A percentile compares a stretch with the other conserved stretches of the same genome.
phyloP scores from a whole-genome alignment of 2,113 vertebrate genomes.

The Antechinus flavipes region DNA sequence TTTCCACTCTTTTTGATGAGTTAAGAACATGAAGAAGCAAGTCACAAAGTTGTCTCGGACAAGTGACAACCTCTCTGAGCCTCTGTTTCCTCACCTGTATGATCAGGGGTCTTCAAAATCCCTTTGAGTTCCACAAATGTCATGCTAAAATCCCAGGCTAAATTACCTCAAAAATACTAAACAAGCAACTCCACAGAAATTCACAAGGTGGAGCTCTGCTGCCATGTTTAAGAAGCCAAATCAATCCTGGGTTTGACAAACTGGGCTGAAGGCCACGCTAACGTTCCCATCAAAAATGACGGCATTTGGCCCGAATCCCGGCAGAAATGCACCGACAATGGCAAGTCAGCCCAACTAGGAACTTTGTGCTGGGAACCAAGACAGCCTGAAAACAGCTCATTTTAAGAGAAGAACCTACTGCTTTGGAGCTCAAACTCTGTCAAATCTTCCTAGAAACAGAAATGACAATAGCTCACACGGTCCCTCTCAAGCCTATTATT shows the following conservation, averaged over 20 bases:
- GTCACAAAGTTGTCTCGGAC: rapidly evolving
- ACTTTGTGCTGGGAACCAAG: background rate
- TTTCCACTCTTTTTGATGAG: background rate
- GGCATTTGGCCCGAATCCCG: background rate
- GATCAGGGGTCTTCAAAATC: background rate
- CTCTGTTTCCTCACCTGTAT: background rate
- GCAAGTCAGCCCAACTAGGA: background rate
- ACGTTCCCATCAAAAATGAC: background rate
- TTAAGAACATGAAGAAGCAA: background rate
- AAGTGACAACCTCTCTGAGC: background rate
- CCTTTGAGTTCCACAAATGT: background rate
- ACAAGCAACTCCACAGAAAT: rapidly evolving
- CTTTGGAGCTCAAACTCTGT: background rate
- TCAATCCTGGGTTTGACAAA: rapidly evolving
- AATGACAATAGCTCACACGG: background rate
- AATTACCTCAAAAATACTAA: background rate
- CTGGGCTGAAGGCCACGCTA: background rate
- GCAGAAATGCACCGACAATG: background rate
- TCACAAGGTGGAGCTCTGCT: conserved; percentile 54
- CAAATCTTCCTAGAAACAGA: background rate
- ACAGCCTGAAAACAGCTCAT: background rate
- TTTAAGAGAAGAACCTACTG: background rate
- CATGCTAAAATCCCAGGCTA: background rate
- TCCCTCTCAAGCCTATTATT: background rate
- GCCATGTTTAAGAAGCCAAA: background rate